phyloP scores from a whole-genome alignment of 2,888 invertebrate genomes.

The Conistra vaccinii region DNA sequence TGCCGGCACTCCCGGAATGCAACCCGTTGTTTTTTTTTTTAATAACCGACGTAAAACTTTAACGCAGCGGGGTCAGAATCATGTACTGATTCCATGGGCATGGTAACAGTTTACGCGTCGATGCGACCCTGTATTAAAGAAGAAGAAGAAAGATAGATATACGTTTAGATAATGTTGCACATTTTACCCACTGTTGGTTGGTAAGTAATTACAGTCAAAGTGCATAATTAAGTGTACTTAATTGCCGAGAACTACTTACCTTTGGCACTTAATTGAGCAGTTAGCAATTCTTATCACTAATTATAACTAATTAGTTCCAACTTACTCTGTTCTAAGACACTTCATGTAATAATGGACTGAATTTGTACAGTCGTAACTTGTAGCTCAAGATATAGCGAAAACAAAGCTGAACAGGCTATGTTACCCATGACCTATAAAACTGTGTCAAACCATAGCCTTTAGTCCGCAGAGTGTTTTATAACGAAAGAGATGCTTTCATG shows the following conservation, averaged over 20 bases:
- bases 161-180: background rate
- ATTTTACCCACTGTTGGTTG: background rate
- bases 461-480: conserved; percentile 9
- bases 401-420: background rate
- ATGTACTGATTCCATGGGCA: no score
- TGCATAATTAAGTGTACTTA: conserved; percentile 2
- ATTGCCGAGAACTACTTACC: background rate
- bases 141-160: no score
- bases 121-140: no score
- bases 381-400: background rate
- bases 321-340: conserved; percentile 2
- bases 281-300: background rate
- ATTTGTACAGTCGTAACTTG: background rate
- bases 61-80: no score
- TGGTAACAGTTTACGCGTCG: no score
- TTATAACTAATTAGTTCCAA: conserved; percentile 4
- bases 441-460: conserved; percentile 13
- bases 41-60: no score
- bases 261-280: no score
- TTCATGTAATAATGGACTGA: background rate
- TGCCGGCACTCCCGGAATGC: no score
- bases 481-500: background rate
- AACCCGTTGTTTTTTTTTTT: no score
- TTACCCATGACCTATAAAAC: conserved; percentile 20
- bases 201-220: background rate